Base-by-base conservation (phyloP, 1,140 invertebrate genomes). In the Drosophila simulans region DNA sequence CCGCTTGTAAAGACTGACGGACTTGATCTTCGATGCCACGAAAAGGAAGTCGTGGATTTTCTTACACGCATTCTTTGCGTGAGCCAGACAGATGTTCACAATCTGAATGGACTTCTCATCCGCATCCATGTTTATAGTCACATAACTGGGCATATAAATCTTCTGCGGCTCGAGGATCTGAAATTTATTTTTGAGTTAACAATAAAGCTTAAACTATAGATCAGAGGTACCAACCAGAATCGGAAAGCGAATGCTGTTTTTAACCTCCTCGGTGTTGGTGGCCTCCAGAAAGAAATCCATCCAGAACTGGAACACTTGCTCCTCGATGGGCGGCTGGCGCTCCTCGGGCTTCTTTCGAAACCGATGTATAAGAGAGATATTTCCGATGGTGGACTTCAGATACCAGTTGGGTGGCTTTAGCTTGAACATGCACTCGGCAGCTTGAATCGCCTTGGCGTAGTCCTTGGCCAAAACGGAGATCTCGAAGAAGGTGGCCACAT, bases 401-500 rank as follows among this genome's bases (percentile, higher is more conserved):
- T 99, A 99, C 99, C 99, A 99, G 92, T 97, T 97, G 0, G 99
- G 98, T 40, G 99, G 98, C 93, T 99, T 99, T 46, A 99, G 93
- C 93, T 97, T 98, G 90, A 99, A 99, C 99, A 99, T 99, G 92
- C 97, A 99, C 92, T 99, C 97, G 2, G 99, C 98, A 15, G 98
- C 99, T 93, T 99, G 97, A 80, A 98, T 97, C 5, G 99, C 98
- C 93, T 99, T 99, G 4, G 95, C 94, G 93, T 99, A 99, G 92
- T 99, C 98, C 93, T 99, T 97, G 13, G 98, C 98, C 13, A 99
- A 93, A 1, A 99, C 98, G 57, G 97, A 98, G 59, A 99, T 99
- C 93, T 99, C 99, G 93, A 99, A 99, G 93, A 99, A 99, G 1
- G 98, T 99, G 0, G 99, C 99, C 7, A 99, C 98, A 93, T 99